Percentiles rank a stretch among this genome's conserved stretches.
These are phyloP conservation scores for Todiramphus chloris DNA, from an alignment of 2,113 vertebrate genomes.

Conservation along the genomic window DNA sequence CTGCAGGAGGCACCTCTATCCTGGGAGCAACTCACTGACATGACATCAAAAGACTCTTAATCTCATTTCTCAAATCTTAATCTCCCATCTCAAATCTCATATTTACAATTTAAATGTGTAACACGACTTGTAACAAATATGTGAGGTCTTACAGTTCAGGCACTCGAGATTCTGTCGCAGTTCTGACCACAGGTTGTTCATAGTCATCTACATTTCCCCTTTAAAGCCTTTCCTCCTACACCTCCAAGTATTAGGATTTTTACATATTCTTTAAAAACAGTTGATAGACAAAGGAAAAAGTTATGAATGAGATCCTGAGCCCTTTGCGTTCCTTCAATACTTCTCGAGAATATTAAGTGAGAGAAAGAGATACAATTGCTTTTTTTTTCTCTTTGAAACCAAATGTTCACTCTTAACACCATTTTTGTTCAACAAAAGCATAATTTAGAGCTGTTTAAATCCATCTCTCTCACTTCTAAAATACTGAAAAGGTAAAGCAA, in stretches of 20 bases:
- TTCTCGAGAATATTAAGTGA: not conserved
- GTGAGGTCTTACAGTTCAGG: not conserved
- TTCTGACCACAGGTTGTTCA: not conserved
- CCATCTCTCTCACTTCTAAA: not conserved
- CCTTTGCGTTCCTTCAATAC: not conserved
- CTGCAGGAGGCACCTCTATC: not conserved
- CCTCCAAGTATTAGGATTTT: not conserved
- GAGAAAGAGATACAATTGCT: not conserved
- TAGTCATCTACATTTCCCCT: not conserved
- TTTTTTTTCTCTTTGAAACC: not conserved
- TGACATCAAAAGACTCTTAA: too few relatives aligned
- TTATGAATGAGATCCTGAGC: not conserved
- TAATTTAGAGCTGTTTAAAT: not conserved
- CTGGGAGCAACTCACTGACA: rapidly evolving
- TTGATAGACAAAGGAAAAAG: not conserved
- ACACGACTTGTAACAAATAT: not conserved
- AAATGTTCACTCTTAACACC: not conserved
- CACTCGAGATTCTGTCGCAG: not conserved
- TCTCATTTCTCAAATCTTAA: too few relatives aligned
- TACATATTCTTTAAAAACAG: not conserved
- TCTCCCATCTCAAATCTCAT: too few relatives aligned
- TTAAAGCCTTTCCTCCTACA: not conserved
- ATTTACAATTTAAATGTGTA: not conserved
- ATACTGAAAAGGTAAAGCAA: not conserved
- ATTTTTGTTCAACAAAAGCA: not conserved